A percentile compares a stretch with the other conserved stretches of the same genome.
Evolutionary conservation across 2,888 invertebrate species (phyloP).

Genomic region (Eupithecia subfuscata): DNA sequence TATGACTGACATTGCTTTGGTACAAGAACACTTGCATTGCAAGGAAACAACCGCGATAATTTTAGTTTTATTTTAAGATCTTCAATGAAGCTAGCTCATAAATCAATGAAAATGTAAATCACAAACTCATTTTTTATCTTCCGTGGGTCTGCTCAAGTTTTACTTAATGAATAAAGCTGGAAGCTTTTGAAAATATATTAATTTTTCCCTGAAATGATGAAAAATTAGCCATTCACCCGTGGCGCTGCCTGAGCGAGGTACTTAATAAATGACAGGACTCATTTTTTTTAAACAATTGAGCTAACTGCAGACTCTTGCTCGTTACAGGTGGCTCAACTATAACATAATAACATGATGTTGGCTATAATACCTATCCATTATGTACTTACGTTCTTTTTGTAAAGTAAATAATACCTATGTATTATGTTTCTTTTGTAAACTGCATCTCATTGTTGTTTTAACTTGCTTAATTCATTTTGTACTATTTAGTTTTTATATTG

Average conservation of each 20-base stretch:
- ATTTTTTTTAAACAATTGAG: too few species aligned
- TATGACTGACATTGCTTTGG: background rate
- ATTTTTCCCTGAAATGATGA: constrained; percentile 14
- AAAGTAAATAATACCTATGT: too few species aligned
- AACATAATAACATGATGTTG: too few species aligned
- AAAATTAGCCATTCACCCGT: background rate
- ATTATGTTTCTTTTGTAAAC: too few species aligned
- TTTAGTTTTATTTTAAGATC: constrained; percentile 1
- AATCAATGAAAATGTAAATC: constrained; percentile 30
- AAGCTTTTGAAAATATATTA: constrained; percentile 26
- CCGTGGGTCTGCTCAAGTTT: constrained; percentile 20
- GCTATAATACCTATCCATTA: too few species aligned
- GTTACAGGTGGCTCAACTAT: too few species aligned
- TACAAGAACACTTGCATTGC: background rate
- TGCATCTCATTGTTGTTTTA: too few species aligned
- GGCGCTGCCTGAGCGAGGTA: background rate
- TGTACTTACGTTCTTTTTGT: too few species aligned
- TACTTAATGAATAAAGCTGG: constrained; percentile 28
- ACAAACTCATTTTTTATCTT: constrained; percentile 28
- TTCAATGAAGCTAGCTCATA: constrained; percentile 12
- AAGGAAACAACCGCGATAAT: background rate
- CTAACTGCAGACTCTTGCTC: too few species aligned
- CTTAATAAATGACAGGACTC: background rate
- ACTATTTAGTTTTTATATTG: too few species aligned
- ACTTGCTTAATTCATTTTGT: too few species aligned